phyloP scores from a whole-genome alignment of 2,888 invertebrate genomes.

The Eremobia ochroleuca region DNA sequence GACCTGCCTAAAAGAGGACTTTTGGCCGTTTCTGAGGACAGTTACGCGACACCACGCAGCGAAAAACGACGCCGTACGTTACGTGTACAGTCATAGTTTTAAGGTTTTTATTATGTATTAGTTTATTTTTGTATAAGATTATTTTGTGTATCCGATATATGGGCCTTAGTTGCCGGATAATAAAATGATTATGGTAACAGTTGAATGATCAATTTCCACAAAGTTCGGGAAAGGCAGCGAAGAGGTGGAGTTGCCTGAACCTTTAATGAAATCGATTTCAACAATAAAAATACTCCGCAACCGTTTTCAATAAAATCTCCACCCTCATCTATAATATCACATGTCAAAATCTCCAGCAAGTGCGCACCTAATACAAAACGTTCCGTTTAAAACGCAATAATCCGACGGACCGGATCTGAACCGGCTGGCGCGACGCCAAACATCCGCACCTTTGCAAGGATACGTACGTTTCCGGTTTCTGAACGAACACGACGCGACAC shows the following conservation, averaged over 20 bases:
- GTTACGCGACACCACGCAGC: too few species aligned
- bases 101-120: too few species aligned
- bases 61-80: too few species aligned
- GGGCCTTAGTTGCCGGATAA: too few species aligned
- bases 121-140: too few species aligned
- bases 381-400: constrained; percentile 81
- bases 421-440: constrained; percentile 77
- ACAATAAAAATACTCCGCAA: neutral
- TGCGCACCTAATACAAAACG: constrained; percentile 68
- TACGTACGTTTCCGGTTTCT: constrained; percentile 66
- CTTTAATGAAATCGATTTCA: neutral
- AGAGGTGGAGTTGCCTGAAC: neutral
- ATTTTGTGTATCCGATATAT: too few species aligned
- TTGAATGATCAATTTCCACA: too few species aligned
- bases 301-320: constrained; percentile 31
- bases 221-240: neutral
- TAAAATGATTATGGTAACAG: too few species aligned
- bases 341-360: constrained; percentile 49
- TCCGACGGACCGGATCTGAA: constrained; percentile 77
- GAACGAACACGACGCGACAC: constrained; percentile 60
- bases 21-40: too few species aligned
- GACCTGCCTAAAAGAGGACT: too few species aligned
- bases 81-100: too few species aligned
- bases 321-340: constrained; percentile 33
- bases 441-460: constrained; percentile 73